Evolutionary conservation across 2,888 invertebrate genomes (phyloP).

Genomic region (Temnothorax ravouxi): DNA sequence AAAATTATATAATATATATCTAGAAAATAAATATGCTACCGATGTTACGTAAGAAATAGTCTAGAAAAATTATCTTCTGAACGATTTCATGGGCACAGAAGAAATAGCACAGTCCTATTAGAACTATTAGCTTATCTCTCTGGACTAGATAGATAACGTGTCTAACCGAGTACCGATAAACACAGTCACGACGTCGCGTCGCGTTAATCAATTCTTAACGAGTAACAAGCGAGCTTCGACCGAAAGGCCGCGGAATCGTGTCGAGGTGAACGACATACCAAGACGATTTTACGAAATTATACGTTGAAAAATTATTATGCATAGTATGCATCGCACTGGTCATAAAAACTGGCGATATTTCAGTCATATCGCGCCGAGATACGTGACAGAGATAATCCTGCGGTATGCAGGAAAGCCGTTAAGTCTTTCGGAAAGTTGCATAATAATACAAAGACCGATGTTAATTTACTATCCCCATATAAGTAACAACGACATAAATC

Average conservation of each 20-base stretch:
- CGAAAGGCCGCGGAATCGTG: slow-evolving; percentile 43
- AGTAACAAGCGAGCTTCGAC: slow-evolving; percentile 61
- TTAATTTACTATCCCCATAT: slow-evolving; percentile 18
- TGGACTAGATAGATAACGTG: slow-evolving; percentile 49
- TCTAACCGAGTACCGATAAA: slow-evolving; percentile 57
- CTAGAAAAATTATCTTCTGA: slow-evolving; percentile 7
- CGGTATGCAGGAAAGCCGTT: slow-evolving; percentile 13
- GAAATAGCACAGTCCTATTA: slow-evolving; percentile 19
- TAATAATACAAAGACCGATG: slow-evolving; percentile 6
- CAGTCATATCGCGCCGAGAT: slow-evolving; percentile 8
- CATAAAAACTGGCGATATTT: slow-evolving; percentile 33
- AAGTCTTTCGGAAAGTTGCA: slow-evolving; percentile 4
- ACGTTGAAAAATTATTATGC: slow-evolving; percentile 28
- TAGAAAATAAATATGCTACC: neutral
- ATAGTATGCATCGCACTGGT: slow-evolving; percentile 12
- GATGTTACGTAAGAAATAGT: neutral
- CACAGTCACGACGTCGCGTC: slow-evolving; percentile 38
- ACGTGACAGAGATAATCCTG: slow-evolving; percentile 16
- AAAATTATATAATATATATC: neutral
- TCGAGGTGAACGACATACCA: slow-evolving; percentile 68
- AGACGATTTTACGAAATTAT: slow-evolving; percentile 34
- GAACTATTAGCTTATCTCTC: slow-evolving; percentile 65
- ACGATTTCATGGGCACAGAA: slow-evolving; percentile 13
- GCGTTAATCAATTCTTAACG: slow-evolving; percentile 70
- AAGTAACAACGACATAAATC: slow-evolving; percentile 24